These are phyloP conservation scores for Toxotes lorentzi DNA, from an alignment of 2,797 vertebrate genomes.

Conservation along the genomic window DNA sequence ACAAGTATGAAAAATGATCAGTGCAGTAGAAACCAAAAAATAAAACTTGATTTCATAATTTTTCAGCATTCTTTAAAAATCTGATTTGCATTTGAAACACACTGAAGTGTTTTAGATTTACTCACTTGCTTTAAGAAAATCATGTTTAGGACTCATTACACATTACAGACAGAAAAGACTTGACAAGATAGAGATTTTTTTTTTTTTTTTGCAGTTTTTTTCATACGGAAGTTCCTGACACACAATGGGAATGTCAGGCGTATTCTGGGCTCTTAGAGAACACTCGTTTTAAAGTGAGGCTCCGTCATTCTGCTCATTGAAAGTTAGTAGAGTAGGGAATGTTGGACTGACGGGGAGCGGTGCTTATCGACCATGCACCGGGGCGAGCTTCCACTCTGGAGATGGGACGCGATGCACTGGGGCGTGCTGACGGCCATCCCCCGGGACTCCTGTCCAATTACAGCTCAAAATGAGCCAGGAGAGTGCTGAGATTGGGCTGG, in stretches of 20 bases:
- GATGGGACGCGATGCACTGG: conserved; percentile 65
- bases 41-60: neutral
- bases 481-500: conserved; percentile 74
- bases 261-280: conserved; percentile 3
- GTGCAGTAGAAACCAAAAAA: neutral
- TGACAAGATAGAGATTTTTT: neutral
- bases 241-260: neutral
- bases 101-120: neutral
- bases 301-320: conserved; percentile 43
- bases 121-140: neutral
- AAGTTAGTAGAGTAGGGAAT: conserved; percentile 52
- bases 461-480: conserved; percentile 82
- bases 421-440: conserved; percentile 76
- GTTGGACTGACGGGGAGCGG: conserved; percentile 47
- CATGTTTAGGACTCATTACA: neutral
- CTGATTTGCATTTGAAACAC: neutral
- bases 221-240: neutral
- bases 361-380: conserved; percentile 71
- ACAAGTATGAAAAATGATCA: too few species aligned
- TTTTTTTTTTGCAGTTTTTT: neutral
- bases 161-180: neutral
- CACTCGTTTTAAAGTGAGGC: conserved; percentile 34
- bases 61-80: neutral
- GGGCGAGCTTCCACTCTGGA: conserved; percentile 64
- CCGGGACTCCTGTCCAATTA: conserved; percentile 81